Evolutionary conservation across 2,797 vertebrate species (phyloP), one percentile per base, ranked within the genome.

Genomic region (Eleutherodactylus coqui): DNA sequence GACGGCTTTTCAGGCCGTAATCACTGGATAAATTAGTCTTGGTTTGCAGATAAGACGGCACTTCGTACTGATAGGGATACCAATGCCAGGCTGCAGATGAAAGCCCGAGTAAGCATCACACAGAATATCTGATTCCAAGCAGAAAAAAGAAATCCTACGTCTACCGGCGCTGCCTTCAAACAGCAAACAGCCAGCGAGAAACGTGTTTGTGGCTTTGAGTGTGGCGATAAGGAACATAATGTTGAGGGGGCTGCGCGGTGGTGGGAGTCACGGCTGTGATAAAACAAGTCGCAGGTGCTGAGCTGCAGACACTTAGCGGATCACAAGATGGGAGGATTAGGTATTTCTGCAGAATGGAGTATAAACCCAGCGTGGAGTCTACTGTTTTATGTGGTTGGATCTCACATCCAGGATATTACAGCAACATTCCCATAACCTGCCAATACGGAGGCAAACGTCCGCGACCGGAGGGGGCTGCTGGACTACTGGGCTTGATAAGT

Each of bases 1-100:
- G 87, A 21, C 84, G 89, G 86, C 89, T 70, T 84, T 87, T 43
- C 55, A 27, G 79, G 84, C 86, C 83, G 70, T 49, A 69, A 67
- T 49, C 64, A 70, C 85, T 83, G 73, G 13, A 3, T 45, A 75
- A 8, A 79, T 80, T 89, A 79, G 62, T 70, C 75, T 0, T 0
- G 32, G 49, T 88, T 88, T 0, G 10, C 62, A 85, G 55, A 90
- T 43, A 82, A 89, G 47, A 82, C 49, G 73, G 79, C 29, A 79
- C 82, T 77, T 53, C 24, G 77, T 87, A 69, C 36, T 75, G 85
- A 86, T 86, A 82, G 27, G 60, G 45, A n/a, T 51, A 58, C 80
- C 32, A 79, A 87, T 75, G 47, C 86, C 49, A 8, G 19, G 29
- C 11, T 14, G 19, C 6, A 64, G 86, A 87, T 83, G 84, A 81